Evolutionary conservation across 2,797 vertebrate species (phyloP).

Genomic region (Aulostomus chinensis): DNA sequence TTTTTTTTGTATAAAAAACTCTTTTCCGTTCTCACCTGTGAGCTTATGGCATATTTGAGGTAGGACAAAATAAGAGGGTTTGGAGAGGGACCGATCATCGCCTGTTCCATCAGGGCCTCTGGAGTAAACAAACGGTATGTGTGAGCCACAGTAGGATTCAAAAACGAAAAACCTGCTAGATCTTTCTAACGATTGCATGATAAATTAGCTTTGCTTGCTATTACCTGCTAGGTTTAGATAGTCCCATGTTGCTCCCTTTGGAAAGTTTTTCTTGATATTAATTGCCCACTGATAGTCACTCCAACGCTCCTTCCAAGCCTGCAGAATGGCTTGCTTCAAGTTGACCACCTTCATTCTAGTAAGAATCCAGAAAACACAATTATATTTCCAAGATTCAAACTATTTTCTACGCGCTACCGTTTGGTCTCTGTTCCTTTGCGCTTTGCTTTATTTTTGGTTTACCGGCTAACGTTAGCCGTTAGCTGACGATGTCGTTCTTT

Average conservation of each 20-base stretch:
- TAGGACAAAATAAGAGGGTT: conserved; percentile 97
- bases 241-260: conserved; percentile 95
- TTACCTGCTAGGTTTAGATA: conserved; percentile 95
- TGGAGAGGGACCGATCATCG: conserved; percentile 95
- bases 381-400: neutral
- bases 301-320: conserved; percentile 99
- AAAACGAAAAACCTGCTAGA: neutral
- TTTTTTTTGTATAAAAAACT: neutral
- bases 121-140: conserved; percentile 19
- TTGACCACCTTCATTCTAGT: conserved; percentile 94
- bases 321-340: conserved; percentile 95
- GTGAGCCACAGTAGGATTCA: neutral
- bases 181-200: neutral
- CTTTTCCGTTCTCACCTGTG: conserved; percentile 85
- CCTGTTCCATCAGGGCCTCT: conserved; percentile 97
- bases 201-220: neutral
- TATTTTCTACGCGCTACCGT: neutral
- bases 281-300: conserved; percentile 98
- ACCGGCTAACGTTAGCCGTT: conserved; percentile 39
- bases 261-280: conserved; percentile 97
- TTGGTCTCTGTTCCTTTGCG: neutral
- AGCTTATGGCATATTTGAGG: conserved; percentile 96
- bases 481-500: conserved; percentile 21
- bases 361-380: too few species aligned
- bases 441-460: neutral